A percentile compares a stretch with the other conserved stretches of the same genome.
phyloP scores from a whole-genome alignment of 2,888 invertebrate species.

The Mellilla xanthometata region DNA sequence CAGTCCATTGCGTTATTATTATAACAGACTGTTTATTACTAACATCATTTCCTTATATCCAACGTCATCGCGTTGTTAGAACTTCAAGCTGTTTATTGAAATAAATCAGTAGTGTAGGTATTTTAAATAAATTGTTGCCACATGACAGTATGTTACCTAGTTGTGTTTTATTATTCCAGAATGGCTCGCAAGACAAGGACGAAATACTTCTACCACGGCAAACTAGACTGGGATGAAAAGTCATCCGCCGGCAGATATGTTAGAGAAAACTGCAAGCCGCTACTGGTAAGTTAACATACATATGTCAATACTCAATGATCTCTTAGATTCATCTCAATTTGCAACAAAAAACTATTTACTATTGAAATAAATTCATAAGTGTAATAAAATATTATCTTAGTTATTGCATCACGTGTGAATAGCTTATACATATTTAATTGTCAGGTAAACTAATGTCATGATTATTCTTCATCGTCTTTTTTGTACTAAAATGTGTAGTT shows the following conservation, averaged over 20 bases:
- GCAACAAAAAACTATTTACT: too few species aligned
- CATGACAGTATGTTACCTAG: not conserved
- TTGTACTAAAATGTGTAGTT: too few species aligned
- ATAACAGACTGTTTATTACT: not conserved
- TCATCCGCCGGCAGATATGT: conserved; percentile 98
- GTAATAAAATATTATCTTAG: too few species aligned
- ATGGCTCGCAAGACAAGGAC: conserved; percentile 96
- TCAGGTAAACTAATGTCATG: too few species aligned
- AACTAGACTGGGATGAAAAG: conserved; percentile 98
- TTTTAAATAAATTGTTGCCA: conserved; percentile 1
- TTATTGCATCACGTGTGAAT: too few species aligned
- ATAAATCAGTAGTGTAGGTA: not conserved
- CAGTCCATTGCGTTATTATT: too few species aligned
- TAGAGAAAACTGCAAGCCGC: conserved; percentile 97
- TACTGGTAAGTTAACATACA: conserved; percentile 92
- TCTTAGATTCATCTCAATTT: too few species aligned
- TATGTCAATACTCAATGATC: too few species aligned
- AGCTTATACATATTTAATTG: too few species aligned
- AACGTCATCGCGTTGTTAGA: not conserved
- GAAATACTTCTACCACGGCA: conserved; percentile 98
- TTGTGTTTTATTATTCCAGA: conserved; percentile 70
- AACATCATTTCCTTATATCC: conserved; percentile 13
- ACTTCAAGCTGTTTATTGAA: conserved; percentile 4
- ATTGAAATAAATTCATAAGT: too few species aligned
- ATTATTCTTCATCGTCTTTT: too few species aligned